Base-by-base conservation (phyloP, 2,797 vertebrate genomes). In the Hydrolagus colliei region DNA sequence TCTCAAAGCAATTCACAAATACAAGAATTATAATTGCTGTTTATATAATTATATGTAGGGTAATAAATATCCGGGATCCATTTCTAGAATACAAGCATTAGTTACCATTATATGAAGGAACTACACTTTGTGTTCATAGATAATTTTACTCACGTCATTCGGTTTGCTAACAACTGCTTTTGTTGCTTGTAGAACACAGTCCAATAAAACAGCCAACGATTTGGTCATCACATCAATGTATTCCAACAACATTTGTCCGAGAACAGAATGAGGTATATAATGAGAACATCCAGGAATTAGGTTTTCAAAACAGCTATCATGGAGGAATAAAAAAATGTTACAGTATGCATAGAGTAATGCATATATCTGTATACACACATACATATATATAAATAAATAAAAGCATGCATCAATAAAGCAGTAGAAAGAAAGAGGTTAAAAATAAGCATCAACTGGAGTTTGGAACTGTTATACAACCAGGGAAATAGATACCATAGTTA, bases 151-250 rank as follows among this genome's bases (percentile, higher is more conserved):
- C 32, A 84, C 79, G 71, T 84, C 79, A 71, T 41, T 52, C 41
- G 79, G 79, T 84, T 84, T 84, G 27, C 12, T 84, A 84, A 84
- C 79, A 32, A 84, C 9, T 84, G 65, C 32, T 71, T 9, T 71
- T 7, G 79, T 84, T 84, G 79, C 79, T 71, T 84, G 79, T 68
- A 84, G 65, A 52, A 84, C 79, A 84, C 79, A 84, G 35, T 84
- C 79, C 32, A 84, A 71, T 41, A 84, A 84, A 71, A n/a, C 65
- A 52, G 16, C 32, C 1, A 84, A 63, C 5, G 79, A 18, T 41
- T 84, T 84, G 4, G 65, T 84, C 65, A 84, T 68, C 10, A 67
- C 79, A 84, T 71, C 79, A 11, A 67, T 68, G 12, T 84, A 84
- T 84, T 84, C 79, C 79, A 84, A 18, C 20, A 84, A 84, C 18